Conservation (phyloP, 2,888 invertebrate species). For the Acanthococcus lagerstroemiae region DNA sequence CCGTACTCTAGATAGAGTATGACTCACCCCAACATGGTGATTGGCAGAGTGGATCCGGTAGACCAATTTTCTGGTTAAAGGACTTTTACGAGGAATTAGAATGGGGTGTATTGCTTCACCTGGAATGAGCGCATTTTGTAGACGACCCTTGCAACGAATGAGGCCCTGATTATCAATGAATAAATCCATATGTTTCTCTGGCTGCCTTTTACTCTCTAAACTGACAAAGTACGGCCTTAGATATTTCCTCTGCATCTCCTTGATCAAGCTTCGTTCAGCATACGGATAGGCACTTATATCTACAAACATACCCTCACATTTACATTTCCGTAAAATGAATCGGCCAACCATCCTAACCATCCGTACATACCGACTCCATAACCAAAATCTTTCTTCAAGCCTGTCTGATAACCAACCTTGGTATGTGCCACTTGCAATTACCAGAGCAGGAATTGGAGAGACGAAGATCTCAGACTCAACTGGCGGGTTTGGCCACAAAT, state of each 20-base stretch:
- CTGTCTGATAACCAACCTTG: too few relatives aligned
- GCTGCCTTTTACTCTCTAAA: not conserved
- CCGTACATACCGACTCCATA: not conserved
- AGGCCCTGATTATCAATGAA: not conserved
- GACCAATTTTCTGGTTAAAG: not conserved
- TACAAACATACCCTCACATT: accelerated
- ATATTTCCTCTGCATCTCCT: not conserved
- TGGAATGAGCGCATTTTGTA: not conserved
- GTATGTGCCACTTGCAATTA: accelerated
- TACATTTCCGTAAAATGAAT: not conserved
- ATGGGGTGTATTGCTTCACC: not conserved
- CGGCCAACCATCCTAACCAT: not conserved
- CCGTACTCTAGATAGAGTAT: not conserved
- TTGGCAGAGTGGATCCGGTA: not conserved
- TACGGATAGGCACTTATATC: not conserved
- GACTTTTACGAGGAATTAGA: not conserved
- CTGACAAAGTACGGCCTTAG: not conserved
- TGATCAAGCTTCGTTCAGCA: not conserved
- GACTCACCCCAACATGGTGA: not conserved
- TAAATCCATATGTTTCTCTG: not conserved
- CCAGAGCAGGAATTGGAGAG: not conserved
- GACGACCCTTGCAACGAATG: not conserved
- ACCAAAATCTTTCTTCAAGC: not conserved
- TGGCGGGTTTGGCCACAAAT: not conserved
- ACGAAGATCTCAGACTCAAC: accelerated